Base-by-base conservation (phyloP, 2,113 vertebrate species). In the Podilymbus podiceps region DNA sequence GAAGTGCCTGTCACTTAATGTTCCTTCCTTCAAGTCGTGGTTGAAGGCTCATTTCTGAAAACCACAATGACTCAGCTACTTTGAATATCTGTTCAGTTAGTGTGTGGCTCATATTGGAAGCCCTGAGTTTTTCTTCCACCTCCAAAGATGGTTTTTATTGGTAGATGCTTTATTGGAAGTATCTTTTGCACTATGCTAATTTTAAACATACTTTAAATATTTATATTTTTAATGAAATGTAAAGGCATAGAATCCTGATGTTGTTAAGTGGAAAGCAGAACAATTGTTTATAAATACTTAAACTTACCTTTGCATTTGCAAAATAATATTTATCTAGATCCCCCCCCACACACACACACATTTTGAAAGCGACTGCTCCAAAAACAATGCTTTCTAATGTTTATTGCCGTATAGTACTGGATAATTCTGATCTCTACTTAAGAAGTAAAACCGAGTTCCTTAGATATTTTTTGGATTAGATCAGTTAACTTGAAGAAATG, bases 41-140 rank as follows among this genome's bases (percentile, higher is more conserved):
- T 71, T 81, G 28, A 68, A 89, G 69, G 55, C 91, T 89, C 78
- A 5, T 89, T 95, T 93, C 74, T 69, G 66, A 87, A 95, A 92
- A 21, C 89, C 78, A 47, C 42, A 44, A 2, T 90, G 92, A 87
- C 64, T 93, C 88, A 94, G 84, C 89, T 83, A 1, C 89, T 93
- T 60, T 79, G 86, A 95, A 85, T 95, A 91, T 92, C 90, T 84
- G 50, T 85, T 90, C 49, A 17, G 62, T 44, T 83, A 19, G 28
- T 7, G 1, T 73, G 84, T 78, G 94, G 68, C 63, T 82, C 9
- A 5, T 95, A 62, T 58, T 97, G 92, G 89, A 93, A 90, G 66
- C 84, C 89, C 75, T 31, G n/a, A 27, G 76, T 63, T 75, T 10
- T 87, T 87, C 67, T 96, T 63, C 84, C 84, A 2, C 95, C 87